phyloP scores from a whole-genome alignment of 2,797 vertebrate genomes.

The Hyperoplus immaculatus region DNA sequence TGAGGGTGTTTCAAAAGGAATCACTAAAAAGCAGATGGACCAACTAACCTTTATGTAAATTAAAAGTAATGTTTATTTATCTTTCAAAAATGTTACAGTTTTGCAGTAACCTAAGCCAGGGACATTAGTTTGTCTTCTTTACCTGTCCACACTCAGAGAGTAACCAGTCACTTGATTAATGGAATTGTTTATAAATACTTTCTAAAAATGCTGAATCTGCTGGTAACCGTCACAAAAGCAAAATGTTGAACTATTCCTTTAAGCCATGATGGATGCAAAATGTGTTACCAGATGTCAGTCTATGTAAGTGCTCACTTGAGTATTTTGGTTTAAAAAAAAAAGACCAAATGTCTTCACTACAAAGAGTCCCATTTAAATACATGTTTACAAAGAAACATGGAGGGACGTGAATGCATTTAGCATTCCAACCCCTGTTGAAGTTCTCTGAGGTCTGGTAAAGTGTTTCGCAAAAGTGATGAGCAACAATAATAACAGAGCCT shows the following conservation, averaged over 20 bases:
- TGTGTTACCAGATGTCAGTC: slow-evolving; percentile 37
- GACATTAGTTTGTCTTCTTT: background rate
- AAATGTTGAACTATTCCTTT: slow-evolving; percentile 20
- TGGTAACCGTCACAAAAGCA: too few relatives aligned
- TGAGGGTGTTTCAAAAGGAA: slow-evolving; percentile 20
- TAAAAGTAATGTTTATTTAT: slow-evolving; percentile 21
- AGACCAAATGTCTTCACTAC: background rate
- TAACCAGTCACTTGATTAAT: background rate
- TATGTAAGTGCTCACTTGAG: slow-evolving; percentile 45
- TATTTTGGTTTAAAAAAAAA: slow-evolving; percentile 19
- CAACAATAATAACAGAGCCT: background rate
- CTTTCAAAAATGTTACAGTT: background rate
- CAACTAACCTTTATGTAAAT: slow-evolving; percentile 4
- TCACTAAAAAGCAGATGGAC: background rate
- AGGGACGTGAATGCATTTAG: slow-evolving; percentile 19
- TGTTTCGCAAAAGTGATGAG: background rate
- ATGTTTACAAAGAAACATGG: background rate
- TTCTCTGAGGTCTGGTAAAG: slow-evolving; percentile 7
- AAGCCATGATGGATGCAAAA: slow-evolving; percentile 50
- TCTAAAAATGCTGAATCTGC: too few relatives aligned
- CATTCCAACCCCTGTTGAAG: slow-evolving; percentile 3
- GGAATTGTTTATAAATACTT: too few relatives aligned
- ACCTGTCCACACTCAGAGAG: background rate
- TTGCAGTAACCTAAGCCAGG: background rate
- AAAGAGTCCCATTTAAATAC: slow-evolving; percentile 29